Base-by-base conservation (phyloP, 2,113 vertebrate species). In the Hepsetus odoe region DNA sequence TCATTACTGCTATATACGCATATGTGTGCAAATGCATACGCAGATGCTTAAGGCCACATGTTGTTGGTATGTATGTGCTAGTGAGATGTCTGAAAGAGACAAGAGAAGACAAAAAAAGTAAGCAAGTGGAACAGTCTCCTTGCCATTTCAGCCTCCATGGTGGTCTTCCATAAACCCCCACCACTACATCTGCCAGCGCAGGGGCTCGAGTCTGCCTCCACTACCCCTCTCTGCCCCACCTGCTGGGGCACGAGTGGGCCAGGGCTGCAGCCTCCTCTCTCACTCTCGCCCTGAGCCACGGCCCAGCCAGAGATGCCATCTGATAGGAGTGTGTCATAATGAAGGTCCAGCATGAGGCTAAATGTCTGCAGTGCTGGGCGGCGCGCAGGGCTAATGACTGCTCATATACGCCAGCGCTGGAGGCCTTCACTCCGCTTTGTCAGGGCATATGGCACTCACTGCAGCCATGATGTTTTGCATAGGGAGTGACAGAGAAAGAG, bases 271-370 rank as follows among this genome's bases (percentile, higher is more conserved):
- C 74, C 74, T 73, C 72, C 87, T 85, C 89, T 88, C 90, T 87
- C 90, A 87, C 87, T 91, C 89, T 92, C 86, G 90, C 88, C 71
- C 90, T 92, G 91, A 93, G 91, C 92, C 85, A 77, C 90, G 90
- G 92, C 95, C 94, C 92, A 94, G 94, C 92, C 91, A 86, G 90
- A 92, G 89, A 82, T 92, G 94, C 94, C 96, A 96, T 97, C 96
- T 97, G 96, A 98, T 96, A 93, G 94, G 93, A 96, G 95, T 95
- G 95, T 93, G 95, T 96, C 95, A 95, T 98, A 97, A 98, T 97
- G 96, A 94, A 97, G 95, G 97, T 98, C 96, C 96, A 98, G 96
- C 96, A 97, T 98, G 97, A 96, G 95, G 96, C 95, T 96, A 97
- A 99, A 98, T 96, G 95, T 96, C 94, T 96, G 96, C 96, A 93